Percentiles rank a stretch among this genome's conserved stretches.
phyloP scores from a whole-genome alignment of 2,113 vertebrate species.

The Alouatta palliata region DNA sequence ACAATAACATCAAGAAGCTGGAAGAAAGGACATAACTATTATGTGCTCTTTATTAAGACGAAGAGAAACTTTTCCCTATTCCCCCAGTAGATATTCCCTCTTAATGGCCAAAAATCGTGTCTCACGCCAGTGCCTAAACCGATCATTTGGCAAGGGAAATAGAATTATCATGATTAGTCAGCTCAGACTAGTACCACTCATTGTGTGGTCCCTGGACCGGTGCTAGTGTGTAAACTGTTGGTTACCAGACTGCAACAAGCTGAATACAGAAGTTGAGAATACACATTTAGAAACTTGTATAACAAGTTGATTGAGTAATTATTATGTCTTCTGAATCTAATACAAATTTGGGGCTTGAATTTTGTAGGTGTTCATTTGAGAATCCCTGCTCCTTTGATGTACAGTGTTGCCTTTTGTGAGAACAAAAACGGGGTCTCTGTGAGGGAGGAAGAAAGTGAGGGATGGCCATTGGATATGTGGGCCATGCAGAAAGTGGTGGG shows the following conservation, averaged over 20 bases:
- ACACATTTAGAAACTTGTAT: conserved; percentile 41
- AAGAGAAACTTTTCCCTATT: not conserved
- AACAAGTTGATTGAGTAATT: conserved; percentile 14
- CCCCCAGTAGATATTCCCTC: not conserved
- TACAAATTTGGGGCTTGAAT: not conserved
- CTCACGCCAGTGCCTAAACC: not conserved
- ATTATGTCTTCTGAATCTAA: conserved; percentile 19
- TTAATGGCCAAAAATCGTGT: not conserved
- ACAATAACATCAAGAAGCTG: not conserved
- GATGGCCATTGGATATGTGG: not conserved
- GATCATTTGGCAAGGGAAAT: conserved; percentile 30
- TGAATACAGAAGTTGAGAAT: conserved; percentile 12
- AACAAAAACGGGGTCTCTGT: conserved; percentile 7
- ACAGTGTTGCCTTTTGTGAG: not conserved
- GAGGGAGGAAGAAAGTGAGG: not conserved
- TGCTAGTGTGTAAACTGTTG: conserved; percentile 39
- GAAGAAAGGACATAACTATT: conserved; percentile 12
- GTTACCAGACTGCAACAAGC: not conserved
- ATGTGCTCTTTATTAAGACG: conserved; percentile 30
- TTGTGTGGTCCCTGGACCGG: not conserved
- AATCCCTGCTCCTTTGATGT: not conserved
- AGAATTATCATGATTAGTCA: conserved; percentile 10
- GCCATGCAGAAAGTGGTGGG: not conserved
- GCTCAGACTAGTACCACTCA: not conserved
- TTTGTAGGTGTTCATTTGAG: conserved; percentile 37